phyloP scores from a whole-genome alignment of 2,888 invertebrate species.

The Rhaphigaster nebulosa region DNA sequence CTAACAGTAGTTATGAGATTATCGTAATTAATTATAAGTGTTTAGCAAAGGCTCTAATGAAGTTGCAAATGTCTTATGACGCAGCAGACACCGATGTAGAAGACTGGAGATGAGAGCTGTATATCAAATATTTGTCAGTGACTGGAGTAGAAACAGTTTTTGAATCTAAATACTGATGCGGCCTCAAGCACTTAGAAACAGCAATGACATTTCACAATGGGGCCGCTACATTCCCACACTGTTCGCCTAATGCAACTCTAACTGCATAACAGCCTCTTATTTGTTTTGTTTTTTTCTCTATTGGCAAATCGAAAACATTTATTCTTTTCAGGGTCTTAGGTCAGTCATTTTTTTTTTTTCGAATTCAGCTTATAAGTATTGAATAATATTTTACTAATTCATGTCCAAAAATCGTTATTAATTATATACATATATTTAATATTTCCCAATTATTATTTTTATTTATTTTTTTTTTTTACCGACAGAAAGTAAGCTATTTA shows the following conservation, averaged over 20 bases:
- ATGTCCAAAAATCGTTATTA: too few species aligned
- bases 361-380: too few species aligned
- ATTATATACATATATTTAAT: too few species aligned
- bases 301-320: neutral
- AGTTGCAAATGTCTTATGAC: neutral
- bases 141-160: neutral
- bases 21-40: neutral
- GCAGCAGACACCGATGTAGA: neutral
- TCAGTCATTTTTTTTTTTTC: too few species aligned
- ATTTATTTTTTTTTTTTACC: too few species aligned
- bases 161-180: neutral
- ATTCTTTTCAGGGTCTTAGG: neutral
- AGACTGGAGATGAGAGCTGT: neutral
- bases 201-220: slow-evolving; percentile 8
- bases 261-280: slow-evolving; percentile 30
- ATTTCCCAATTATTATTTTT: too few species aligned
- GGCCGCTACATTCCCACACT: slow-evolving; percentile 37
- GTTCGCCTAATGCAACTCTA: slow-evolving; percentile 2
- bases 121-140: neutral
- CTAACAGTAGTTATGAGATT: too few species aligned
- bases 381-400: too few species aligned
- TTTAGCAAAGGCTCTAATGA: neutral
- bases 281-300: neutral
- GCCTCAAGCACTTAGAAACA: neutral
- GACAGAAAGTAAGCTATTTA: too few species aligned